Percentiles rank a stretch among this genome's conserved stretches.
These are phyloP conservation scores for Hydrochoerus hydrochaeris DNA, from an alignment of 2,113 vertebrate genomes.

Conservation along the genomic window DNA sequence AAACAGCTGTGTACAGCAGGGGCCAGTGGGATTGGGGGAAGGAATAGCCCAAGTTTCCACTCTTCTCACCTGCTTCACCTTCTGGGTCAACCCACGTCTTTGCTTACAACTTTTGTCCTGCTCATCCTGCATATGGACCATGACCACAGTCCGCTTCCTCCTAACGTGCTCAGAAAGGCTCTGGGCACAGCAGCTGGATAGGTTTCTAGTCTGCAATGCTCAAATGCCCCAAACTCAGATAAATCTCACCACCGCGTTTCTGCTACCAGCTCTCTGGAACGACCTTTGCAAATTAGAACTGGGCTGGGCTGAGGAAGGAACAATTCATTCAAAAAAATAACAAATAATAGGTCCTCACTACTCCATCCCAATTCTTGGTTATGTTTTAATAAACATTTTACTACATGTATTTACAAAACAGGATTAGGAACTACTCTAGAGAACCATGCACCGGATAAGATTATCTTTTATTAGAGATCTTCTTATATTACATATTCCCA, in stretches of 20 bases:
- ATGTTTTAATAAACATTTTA: not conserved
- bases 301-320: not conserved
- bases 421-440: slow-evolving; percentile 60
- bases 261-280: not conserved
- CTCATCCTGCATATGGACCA: not conserved
- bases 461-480: slow-evolving; percentile 87
- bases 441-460: slow-evolving; percentile 73
- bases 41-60: fast-evolving
- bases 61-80: not conserved
- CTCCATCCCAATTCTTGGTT: not conserved
- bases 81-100: not conserved
- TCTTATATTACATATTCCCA: slow-evolving; percentile 88
- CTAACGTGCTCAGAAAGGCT: not conserved
- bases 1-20: no score
- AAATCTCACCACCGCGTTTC: not conserved
- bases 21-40: fast-evolving
- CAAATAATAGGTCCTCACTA: not conserved
- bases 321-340: not conserved
- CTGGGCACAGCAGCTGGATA: fast-evolving
- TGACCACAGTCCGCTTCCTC: not conserved
- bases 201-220: not conserved
- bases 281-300: not conserved
- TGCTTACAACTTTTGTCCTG: not conserved
- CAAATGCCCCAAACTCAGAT: not conserved
- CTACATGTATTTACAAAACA: not conserved